Evolutionary conservation across 1,140 invertebrate genomes (phyloP).

Genomic region (Zophobas atratus): DNA sequence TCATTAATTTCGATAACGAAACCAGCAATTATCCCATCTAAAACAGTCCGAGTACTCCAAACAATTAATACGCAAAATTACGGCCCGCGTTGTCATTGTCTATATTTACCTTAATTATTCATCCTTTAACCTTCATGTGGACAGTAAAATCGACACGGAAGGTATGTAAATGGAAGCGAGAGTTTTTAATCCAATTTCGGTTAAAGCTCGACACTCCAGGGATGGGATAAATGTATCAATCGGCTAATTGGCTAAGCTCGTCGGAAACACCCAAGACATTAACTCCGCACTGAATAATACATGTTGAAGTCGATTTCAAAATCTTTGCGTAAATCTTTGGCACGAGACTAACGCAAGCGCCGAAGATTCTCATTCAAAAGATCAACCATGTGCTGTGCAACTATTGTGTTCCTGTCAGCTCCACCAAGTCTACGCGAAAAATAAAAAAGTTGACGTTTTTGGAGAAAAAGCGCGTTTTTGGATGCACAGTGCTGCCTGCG

Average conservation of each 20-base stretch:
- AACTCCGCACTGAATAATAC: neutral
- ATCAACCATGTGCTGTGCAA: slow-evolving; percentile 3
- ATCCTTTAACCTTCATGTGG: slow-evolving; percentile 11
- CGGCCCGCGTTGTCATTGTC: slow-evolving; percentile 6
- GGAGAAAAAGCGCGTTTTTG: no score
- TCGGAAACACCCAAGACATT: neutral
- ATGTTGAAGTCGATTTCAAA: neutral
- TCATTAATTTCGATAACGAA: no score
- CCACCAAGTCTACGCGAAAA: no score
- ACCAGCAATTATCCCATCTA: no score
- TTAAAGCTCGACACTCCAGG: neutral
- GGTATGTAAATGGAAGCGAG: neutral
- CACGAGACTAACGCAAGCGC: slow-evolving; percentile 1
- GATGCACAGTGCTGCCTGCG: no score
- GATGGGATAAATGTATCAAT: neutral
- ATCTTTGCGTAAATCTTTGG: slow-evolving; percentile 11
- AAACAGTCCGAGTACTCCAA: no score
- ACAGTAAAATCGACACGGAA: slow-evolving; percentile 21
- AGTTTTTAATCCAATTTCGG: slow-evolving; percentile 6
- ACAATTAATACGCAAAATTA: neutral
- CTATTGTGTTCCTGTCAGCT: neutral
- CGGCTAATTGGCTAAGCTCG: neutral
- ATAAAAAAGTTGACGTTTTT: no score
- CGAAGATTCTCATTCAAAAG: neutral
- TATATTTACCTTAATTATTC: slow-evolving; percentile 36